Conservation (phyloP, 1,140 invertebrate genomes). For the Drosophila seguyi region DNA sequence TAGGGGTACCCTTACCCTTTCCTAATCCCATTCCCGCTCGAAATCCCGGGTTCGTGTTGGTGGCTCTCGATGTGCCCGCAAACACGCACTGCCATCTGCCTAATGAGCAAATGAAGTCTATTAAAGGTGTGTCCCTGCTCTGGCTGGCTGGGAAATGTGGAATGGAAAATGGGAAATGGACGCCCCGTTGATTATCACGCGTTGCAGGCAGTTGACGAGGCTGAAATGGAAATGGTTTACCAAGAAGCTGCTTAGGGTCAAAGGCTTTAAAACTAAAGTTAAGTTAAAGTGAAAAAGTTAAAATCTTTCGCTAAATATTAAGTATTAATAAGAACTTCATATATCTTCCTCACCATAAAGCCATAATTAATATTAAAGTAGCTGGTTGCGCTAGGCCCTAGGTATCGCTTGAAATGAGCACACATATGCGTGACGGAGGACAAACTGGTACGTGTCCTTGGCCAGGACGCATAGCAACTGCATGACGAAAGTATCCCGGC, state of each 20-base stretch:
- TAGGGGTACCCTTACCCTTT: neutral
- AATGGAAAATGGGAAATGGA: slow-evolving; percentile 21
- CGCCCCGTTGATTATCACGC: slow-evolving; percentile 23
- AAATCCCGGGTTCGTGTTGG: slow-evolving; percentile 3
- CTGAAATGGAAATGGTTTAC: neutral
- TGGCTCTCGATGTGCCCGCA: slow-evolving; percentile 33
- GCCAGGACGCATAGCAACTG: slow-evolving; percentile 43
- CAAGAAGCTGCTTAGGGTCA: neutral
- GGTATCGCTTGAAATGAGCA: slow-evolving; percentile 13
- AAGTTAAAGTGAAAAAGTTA: neutral
- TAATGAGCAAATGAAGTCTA: slow-evolving; percentile 84
- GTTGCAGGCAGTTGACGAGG: slow-evolving; percentile 3
- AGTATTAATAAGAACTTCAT: neutral
- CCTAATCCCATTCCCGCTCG: neutral
- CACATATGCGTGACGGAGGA: slow-evolving; percentile 67
- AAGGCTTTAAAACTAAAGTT: neutral
- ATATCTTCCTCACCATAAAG: slow-evolving; percentile 1
- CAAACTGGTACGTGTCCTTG: slow-evolving; percentile 31
- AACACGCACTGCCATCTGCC: slow-evolving; percentile 69
- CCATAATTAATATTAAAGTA: slow-evolving; percentile 61
- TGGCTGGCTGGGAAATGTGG: slow-evolving; percentile 15
- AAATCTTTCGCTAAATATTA: too few species aligned
- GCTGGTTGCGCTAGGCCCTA: slow-evolving; percentile 35
- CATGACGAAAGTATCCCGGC: slow-evolving; percentile 26
- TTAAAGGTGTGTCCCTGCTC: slow-evolving; percentile 60